Evolutionary conservation across 2,113 vertebrate genomes (phyloP).

Genomic region (Microtus pennsylvanicus): DNA sequence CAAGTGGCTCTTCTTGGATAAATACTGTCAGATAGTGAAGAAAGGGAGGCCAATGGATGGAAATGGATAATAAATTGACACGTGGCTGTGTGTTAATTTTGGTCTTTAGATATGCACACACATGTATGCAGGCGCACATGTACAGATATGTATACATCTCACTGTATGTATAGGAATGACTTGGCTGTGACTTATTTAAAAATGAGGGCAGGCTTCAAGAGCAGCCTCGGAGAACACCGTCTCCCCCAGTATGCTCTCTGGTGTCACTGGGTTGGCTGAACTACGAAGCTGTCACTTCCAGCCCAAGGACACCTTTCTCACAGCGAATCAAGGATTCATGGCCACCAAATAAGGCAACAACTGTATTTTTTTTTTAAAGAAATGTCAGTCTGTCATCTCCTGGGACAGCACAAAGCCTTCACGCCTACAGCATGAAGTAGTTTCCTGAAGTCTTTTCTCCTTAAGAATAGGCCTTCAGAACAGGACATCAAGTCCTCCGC

Average conservation of each 20-base stretch:
- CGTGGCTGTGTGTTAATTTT: neutral
- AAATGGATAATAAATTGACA: neutral
- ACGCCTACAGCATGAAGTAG: neutral
- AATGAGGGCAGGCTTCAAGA: neutral
- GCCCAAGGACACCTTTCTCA: neutral
- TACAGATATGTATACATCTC: neutral
- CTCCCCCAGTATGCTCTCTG: neutral
- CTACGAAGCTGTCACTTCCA: neutral
- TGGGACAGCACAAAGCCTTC: neutral
- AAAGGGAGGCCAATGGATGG: neutral
- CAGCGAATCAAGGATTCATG: neutral
- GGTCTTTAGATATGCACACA: neutral
- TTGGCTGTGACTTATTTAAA: neutral
- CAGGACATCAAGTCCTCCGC: neutral
- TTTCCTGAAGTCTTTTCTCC: neutral
- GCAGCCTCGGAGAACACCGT: neutral
- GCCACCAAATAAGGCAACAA: neutral
- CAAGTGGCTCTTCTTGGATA: neutral
- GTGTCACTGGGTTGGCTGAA: neutral
- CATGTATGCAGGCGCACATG: fast-evolving
- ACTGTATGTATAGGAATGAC: neutral
- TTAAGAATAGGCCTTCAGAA: neutral
- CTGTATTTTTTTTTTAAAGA: neutral
- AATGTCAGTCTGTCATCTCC: neutral
- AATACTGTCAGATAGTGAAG: neutral